Conservation (phyloP, 2,888 invertebrate genomes). For the Phytoseiulus persimilis region DNA sequence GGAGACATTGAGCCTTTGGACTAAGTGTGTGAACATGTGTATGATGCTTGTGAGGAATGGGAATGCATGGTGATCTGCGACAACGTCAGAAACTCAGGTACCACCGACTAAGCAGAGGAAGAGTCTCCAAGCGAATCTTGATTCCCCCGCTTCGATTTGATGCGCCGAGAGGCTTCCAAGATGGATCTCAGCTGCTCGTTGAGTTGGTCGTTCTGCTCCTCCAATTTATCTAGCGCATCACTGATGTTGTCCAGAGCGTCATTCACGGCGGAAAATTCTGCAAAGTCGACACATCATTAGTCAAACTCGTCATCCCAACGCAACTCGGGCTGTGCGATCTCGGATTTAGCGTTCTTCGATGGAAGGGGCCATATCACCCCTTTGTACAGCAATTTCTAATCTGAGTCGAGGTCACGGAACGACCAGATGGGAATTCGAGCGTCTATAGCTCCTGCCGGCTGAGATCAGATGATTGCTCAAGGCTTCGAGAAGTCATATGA, state of each 20-base stretch:
- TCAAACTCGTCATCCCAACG: no score
- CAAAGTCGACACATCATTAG: not conserved
- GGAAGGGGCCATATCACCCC: not conserved
- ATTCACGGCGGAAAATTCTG: slow-evolving; percentile 30
- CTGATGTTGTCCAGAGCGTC: slow-evolving; percentile 37
- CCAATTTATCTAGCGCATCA: slow-evolving; percentile 23
- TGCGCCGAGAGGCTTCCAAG: not conserved
- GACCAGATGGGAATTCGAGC: no score
- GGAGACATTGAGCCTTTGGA: no score
- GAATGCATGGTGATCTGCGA: not conserved
- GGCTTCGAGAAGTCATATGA: not conserved
- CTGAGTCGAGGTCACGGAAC: not conserved
- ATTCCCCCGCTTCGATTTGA: not conserved
- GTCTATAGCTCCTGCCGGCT: not conserved
- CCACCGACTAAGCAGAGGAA: not conserved
- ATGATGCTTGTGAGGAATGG: not conserved
- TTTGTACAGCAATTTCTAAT: not conserved
- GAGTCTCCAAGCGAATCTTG: not conserved
- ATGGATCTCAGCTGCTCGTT: slow-evolving; percentile 34
- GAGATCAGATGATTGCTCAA: not conserved
- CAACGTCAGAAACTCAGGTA: not conserved
- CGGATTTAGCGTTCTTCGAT: not conserved
- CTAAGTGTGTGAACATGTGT: no score
- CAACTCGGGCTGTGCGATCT: not conserved
- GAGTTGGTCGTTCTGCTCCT: slow-evolving; percentile 30